A percentile compares a stretch with the other conserved stretches of the same genome.
phyloP scores from a whole-genome alignment of 1,140 invertebrate genomes.

The Leptinotarsa defecta region DNA sequence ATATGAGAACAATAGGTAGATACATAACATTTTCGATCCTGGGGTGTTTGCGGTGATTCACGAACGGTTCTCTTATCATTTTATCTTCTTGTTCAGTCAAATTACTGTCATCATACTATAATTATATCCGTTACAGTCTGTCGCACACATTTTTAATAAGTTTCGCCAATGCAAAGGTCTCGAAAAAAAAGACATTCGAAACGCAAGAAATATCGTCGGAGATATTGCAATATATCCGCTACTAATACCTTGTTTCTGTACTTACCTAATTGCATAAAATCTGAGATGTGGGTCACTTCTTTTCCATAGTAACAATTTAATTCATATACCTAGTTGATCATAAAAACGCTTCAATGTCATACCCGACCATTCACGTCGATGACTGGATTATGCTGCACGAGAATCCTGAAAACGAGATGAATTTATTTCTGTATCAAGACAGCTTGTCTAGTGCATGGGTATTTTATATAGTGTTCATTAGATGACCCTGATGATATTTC shows the following conservation, averaged over 20 bases:
- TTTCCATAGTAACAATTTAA: not conserved
- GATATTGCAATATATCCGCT: not conserved
- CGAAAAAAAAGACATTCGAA: slow-evolving; percentile 1
- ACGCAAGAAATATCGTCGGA: not conserved
- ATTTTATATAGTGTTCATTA: too few species aligned
- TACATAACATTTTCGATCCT: too few species aligned
- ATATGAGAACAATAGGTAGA: too few species aligned
- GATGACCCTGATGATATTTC: too few species aligned
- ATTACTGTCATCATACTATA: not conserved
- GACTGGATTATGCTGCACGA: not conserved
- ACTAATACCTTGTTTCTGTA: not conserved
- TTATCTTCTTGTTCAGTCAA: too few species aligned
- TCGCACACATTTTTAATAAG: not conserved
- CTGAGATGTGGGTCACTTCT: slow-evolving; percentile 2
- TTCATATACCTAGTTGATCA: not conserved
- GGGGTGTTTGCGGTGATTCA: too few species aligned
- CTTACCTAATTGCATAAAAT: slow-evolving; percentile 6
- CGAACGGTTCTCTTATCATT: too few species aligned
- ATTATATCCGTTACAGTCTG: not conserved
- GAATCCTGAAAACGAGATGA: too few species aligned
- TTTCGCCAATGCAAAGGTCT: slow-evolving; percentile 1
- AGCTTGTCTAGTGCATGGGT: too few species aligned
- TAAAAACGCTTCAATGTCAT: not conserved
- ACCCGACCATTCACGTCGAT: not conserved
- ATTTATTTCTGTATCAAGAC: not conserved